Evolutionary conservation across 2,797 vertebrate genomes (phyloP).

Genomic region (Cuniculus paca): DNA sequence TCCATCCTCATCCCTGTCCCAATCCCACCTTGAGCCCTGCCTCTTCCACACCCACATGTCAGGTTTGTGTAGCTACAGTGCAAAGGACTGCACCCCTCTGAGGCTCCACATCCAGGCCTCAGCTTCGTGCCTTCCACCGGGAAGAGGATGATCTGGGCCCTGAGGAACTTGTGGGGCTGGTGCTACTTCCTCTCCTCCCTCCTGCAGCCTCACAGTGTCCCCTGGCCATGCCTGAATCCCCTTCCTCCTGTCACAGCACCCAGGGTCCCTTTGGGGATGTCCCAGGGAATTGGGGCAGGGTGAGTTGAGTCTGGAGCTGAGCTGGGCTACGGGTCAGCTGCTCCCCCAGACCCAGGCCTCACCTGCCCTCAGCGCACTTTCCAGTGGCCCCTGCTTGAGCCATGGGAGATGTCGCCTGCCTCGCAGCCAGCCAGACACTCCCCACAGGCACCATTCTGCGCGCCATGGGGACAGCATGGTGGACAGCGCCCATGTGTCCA

Average conservation of each 20-base stretch:
- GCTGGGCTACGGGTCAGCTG: neutral
- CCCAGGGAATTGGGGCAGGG: no score
- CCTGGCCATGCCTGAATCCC: neutral
- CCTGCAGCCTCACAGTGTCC: neutral
- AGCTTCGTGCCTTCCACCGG: neutral
- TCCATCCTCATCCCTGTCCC: no score
- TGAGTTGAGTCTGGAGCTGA: neutral
- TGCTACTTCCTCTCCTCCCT: neutral
- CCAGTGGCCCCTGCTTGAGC: neutral
- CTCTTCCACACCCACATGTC: neutral
- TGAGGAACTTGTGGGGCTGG: neutral
- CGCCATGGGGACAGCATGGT: no score
- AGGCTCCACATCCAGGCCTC: neutral
- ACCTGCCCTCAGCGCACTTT: neutral
- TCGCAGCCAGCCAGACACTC: neutral
- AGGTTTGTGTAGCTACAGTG: neutral
- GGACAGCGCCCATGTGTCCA: no score
- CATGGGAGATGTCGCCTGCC: neutral
- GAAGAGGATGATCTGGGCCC: neutral
- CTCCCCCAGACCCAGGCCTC: neutral
- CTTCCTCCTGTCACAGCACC: neutral
- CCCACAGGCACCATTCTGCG: fast-evolving
- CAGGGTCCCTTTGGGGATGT: neutral
- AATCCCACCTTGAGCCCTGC: neutral
- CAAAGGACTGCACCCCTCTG: neutral